Evolutionary conservation across 2,797 vertebrate species (phyloP).

Genomic region (Pipistrellus kuhlii): DNA sequence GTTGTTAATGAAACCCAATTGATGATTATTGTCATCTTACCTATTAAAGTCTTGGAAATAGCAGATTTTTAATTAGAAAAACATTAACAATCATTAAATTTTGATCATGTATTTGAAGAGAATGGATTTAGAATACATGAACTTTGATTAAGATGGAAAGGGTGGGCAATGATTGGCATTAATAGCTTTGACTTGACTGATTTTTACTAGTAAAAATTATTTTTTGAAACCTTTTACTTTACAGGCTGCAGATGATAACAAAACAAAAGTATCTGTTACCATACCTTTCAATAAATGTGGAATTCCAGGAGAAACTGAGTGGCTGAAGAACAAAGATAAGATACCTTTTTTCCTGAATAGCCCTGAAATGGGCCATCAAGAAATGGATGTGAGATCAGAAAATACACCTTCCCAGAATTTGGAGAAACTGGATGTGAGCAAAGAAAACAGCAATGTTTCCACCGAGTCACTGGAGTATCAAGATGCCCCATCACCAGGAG

Average conservation of each 20-base stretch:
- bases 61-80: constrained; percentile 25
- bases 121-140: constrained; percentile 25
- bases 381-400: constrained; percentile 73
- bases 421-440: constrained; percentile 85
- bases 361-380: constrained; percentile 64
- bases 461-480: constrained; percentile 91
- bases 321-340: constrained; percentile 79
- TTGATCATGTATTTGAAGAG: constrained; percentile 25
- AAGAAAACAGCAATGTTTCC: constrained; percentile 88
- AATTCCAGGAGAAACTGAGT: constrained; percentile 81
- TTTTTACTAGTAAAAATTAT: background rate
- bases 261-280: constrained; percentile 83
- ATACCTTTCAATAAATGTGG: constrained; percentile 84
- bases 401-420: constrained; percentile 51
- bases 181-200: background rate
- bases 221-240: constrained; percentile 45
- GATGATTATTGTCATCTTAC: background rate
- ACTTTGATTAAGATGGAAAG: background rate
- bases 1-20: constrained; percentile 7
- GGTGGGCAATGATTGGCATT: background rate
- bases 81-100: background rate
- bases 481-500: constrained; percentile 89
- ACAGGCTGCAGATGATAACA: constrained; percentile 88
- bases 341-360: constrained; percentile 57
- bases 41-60: constrained; percentile 17